Percentiles rank a stretch among this genome's conserved stretches.
phyloP scores from a whole-genome alignment of 2,797 vertebrate genomes.

The Pipistrellus nathusii region DNA sequence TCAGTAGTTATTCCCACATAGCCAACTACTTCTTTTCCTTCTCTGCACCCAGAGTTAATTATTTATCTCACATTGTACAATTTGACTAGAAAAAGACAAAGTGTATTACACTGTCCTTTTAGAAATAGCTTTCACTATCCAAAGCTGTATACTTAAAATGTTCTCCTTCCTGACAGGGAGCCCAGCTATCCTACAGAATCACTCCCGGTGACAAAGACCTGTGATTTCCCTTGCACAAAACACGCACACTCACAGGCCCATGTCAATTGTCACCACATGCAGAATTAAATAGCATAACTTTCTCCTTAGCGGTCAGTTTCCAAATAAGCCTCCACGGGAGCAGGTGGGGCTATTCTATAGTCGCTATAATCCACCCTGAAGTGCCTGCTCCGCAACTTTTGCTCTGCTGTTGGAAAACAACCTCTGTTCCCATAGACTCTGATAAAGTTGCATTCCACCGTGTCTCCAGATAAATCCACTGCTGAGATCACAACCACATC shows the following conservation, averaged over 20 bases:
- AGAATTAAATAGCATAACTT: not conserved
- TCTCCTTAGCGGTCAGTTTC: not conserved
- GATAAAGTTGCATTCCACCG: slow-evolving; percentile 28
- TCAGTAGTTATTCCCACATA: not conserved
- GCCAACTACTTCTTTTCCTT: not conserved
- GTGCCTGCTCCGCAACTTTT: not conserved
- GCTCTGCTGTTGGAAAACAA: not conserved
- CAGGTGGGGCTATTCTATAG: not conserved
- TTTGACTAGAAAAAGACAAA: not conserved
- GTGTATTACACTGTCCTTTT: not conserved
- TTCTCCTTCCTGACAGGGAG: not conserved
- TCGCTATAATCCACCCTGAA: not conserved
- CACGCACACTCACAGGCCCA: not conserved
- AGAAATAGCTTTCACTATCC: not conserved
- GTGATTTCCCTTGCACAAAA: not conserved
- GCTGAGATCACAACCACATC: not conserved
- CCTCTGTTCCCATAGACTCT: not conserved
- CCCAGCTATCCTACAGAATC: not conserved
- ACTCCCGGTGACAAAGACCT: not conserved
- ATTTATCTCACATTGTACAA: not conserved
- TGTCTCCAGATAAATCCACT: slow-evolving; percentile 21
- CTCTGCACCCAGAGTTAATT: not conserved
- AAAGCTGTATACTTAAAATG: not conserved
- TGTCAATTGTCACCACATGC: not conserved
- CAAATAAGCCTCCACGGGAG: not conserved